These are phyloP conservation scores for Aplochiton taeniatus DNA, from an alignment of 2,797 vertebrate species.

Conservation along the genomic window DNA sequence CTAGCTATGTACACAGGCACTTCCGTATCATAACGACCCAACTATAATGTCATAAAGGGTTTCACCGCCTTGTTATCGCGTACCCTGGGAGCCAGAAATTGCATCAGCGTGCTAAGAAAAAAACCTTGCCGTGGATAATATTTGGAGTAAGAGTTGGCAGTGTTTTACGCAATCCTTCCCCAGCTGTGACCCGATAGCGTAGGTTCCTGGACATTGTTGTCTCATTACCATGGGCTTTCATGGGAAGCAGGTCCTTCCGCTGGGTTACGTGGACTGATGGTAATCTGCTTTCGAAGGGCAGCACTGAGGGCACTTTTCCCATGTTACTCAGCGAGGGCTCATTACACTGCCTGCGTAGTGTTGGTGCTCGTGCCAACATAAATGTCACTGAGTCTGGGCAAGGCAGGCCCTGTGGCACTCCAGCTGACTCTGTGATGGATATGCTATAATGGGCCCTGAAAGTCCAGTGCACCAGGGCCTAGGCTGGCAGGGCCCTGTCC, in stretches of 20 bases:
- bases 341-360: conserved; percentile 47
- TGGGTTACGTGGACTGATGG: conserved; percentile 25
- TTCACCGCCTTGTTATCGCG: no score
- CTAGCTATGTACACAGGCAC: no score
- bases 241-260: conserved; percentile 27
- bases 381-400: conserved; percentile 61
- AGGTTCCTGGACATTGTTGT: conserved; percentile 11
- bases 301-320: conserved; percentile 49
- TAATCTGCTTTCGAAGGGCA: conserved; percentile 30
- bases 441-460: conserved; percentile 51
- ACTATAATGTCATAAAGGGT: no score
- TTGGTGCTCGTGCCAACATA: conserved; percentile 64
- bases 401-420: conserved; percentile 25
- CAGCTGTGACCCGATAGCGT: conserved; percentile 15
- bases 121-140: neutral
- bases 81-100: no score
- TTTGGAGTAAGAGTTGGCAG: neutral
- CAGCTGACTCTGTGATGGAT: conserved; percentile 52
- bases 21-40: no score
- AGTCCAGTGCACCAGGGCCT: conserved; percentile 33
- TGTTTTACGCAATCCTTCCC: conserved; percentile 11
- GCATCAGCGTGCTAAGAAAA: no score
- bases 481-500: conserved; percentile 20
- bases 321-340: conserved; percentile 46
- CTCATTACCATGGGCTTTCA: conserved; percentile 35